Evolutionary conservation across 2,113 vertebrate species (phyloP).

Genomic region (Poicephalus meyeri): DNA sequence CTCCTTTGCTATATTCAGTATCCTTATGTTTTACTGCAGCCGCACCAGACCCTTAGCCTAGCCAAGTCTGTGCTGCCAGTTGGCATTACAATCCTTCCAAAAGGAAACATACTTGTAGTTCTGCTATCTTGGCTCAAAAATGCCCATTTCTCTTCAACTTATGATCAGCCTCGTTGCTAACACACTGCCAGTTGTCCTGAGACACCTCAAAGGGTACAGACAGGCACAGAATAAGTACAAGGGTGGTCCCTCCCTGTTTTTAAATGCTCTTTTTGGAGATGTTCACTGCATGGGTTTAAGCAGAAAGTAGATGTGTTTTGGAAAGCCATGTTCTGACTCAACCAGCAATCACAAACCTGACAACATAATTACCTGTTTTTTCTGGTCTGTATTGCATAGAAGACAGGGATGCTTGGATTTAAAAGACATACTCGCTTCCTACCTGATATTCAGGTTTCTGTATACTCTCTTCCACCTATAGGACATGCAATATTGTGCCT

Average conservation of each 20-base stretch:
- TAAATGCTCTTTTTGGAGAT: neutral
- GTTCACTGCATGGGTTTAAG: neutral
- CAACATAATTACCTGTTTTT: neutral
- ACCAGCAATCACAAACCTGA: fast-evolving
- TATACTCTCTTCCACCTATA: neutral
- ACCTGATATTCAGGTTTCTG: neutral
- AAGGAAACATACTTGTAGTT: conserved; percentile 52
- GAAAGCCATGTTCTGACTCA: neutral
- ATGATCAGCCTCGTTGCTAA: neutral
- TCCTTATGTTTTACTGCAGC: conserved; percentile 37
- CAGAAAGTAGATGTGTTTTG: neutral
- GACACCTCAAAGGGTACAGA: neutral
- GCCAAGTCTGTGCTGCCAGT: conserved; percentile 35
- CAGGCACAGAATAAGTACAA: neutral
- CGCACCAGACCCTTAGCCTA: conserved; percentile 13
- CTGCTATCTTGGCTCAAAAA: conserved; percentile 19
- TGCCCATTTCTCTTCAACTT: neutral
- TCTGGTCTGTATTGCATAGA: fast-evolving
- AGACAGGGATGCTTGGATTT: neutral
- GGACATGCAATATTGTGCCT: neutral
- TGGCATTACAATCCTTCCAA: conserved; percentile 31
- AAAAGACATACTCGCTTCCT: neutral
- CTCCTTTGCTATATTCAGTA: conserved; percentile 43
- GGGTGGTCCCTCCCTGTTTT: neutral
- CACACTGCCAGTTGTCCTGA: neutral